Evolutionary conservation across 2,113 vertebrate genomes (phyloP).

Genomic region (Labrus mixtus): DNA sequence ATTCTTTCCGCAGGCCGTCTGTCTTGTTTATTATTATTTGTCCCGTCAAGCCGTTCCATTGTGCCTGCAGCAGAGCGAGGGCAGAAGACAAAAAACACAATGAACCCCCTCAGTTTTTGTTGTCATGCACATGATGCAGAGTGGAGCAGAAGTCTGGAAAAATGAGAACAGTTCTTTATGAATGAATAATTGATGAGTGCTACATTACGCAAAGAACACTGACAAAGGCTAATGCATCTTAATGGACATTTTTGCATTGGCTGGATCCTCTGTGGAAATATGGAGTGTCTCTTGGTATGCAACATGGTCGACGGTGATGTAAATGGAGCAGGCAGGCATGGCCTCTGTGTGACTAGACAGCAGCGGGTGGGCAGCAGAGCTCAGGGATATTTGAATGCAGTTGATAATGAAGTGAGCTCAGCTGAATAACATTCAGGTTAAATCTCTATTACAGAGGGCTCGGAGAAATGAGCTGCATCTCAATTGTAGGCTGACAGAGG

Average conservation of each 20-base stretch:
- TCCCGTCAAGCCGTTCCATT: conserved; percentile 96
- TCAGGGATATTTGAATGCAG: conserved; percentile 50
- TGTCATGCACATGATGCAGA: conserved; percentile 33
- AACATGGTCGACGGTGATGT: conserved; percentile 39
- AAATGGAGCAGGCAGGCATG: conserved; percentile 47
- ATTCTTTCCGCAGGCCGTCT: conserved; percentile 94
- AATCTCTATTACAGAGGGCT: conserved; percentile 37
- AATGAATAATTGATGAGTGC: conserved; percentile 56
- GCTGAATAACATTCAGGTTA: conserved; percentile 50
- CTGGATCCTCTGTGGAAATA: conserved; percentile 37
- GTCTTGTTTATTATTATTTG: conserved; percentile 96
- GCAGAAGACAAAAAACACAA: conserved; percentile 30
- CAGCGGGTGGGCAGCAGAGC: conserved; percentile 44
- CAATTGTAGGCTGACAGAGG: neutral
- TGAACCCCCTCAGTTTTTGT: conserved; percentile 22
- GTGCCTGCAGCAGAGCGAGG: conserved; percentile 82
- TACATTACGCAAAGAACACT: conserved; percentile 23
- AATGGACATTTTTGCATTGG: conserved; percentile 47
- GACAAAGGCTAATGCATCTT: conserved; percentile 46
- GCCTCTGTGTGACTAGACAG: conserved; percentile 32
- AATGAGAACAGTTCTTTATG: conserved; percentile 8
- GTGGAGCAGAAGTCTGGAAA: conserved; percentile 25
- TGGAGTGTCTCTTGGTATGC: conserved; percentile 26
- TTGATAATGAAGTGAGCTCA: conserved; percentile 59
- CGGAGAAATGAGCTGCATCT: conserved; percentile 29